These are phyloP conservation scores for Hylyphantes graminicola DNA, from an alignment of 1,140 invertebrate genomes.

Conservation along the genomic window DNA sequence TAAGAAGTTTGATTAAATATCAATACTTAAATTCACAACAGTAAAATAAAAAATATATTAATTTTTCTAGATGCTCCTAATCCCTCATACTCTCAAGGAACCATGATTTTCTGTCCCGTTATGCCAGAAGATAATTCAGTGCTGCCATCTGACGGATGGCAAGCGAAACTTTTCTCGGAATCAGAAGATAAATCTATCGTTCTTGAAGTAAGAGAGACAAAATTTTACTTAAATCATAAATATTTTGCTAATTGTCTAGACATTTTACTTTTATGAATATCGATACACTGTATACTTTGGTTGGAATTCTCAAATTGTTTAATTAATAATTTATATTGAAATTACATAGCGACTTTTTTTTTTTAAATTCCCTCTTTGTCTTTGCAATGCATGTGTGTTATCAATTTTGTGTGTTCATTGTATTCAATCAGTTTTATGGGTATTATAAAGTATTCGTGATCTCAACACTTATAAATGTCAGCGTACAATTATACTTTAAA, in stretches of 20 bases:
- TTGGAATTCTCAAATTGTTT: not conserved
- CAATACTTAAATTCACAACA: too few relatives aligned
- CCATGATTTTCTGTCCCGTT: constrained; percentile 80
- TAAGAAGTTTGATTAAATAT: too few relatives aligned
- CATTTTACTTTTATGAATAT: not conserved
- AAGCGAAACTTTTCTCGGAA: constrained; percentile 27
- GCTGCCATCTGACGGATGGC: constrained; percentile 60
- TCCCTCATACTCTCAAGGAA: constrained; percentile 82
- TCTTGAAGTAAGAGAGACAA: constrained; percentile 7
- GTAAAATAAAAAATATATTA: not conserved
- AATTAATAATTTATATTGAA: constrained; percentile 62
- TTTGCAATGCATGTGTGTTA: too few relatives aligned
- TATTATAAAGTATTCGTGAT: too few relatives aligned
- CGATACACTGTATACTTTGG: not conserved
- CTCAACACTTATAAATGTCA: too few relatives aligned
- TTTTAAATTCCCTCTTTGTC: too few relatives aligned
- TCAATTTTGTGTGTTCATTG: too few relatives aligned
- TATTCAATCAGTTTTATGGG: too few relatives aligned
- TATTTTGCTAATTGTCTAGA: not conserved
- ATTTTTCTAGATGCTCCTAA: constrained; percentile 76
- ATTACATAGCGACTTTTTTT: too few relatives aligned
- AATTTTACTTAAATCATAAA: not conserved
- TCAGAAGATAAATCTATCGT: constrained; percentile 22
- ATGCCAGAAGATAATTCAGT: constrained; percentile 68
- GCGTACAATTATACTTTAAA: too few relatives aligned